phyloP scores from a whole-genome alignment of 2,113 vertebrate genomes.

The Entelurus aequoreus region DNA sequence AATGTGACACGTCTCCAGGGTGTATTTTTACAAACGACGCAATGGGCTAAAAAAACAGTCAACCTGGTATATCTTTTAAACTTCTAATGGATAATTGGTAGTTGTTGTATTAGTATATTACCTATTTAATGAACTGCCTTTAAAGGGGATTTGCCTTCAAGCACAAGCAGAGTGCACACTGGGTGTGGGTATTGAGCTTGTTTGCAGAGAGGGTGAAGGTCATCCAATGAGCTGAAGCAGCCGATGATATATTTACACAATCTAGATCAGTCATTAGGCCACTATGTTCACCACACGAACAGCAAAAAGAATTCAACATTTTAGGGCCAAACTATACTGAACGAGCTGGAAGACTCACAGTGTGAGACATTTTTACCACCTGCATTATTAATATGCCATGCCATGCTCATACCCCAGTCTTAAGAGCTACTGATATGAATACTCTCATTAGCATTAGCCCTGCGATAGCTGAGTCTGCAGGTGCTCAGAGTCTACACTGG shows the following conservation, averaged over 20 bases:
- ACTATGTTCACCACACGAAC: constrained; percentile 10
- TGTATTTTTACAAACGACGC: not conserved
- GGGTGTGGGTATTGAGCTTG: constrained; percentile 18
- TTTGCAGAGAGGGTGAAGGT: constrained; percentile 49
- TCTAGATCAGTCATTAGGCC: constrained; percentile 27
- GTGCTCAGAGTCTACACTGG: constrained; percentile 41
- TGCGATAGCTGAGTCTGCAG: constrained; percentile 51
- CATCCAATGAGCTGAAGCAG: constrained; percentile 39
- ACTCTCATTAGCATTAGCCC: constrained; percentile 56
- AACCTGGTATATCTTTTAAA: constrained; percentile 1
- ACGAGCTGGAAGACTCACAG: constrained; percentile 19
- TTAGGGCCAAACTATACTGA: constrained; percentile 32
- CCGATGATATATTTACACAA: constrained; percentile 47
- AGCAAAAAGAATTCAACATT: constrained; percentile 7
- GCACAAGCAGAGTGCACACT: constrained; percentile 20
- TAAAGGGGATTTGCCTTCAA: constrained; percentile 25
- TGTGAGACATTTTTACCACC: constrained; percentile 13
- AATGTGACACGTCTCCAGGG: not conserved
- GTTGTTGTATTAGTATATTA: constrained; percentile 14
- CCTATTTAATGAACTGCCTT: constrained; percentile 22
- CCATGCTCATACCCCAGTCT: constrained; percentile 35
- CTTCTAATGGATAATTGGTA: constrained; percentile 18
- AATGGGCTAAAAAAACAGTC: not conserved
- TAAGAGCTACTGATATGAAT: constrained; percentile 50
- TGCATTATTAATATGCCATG: constrained; percentile 49